Evolutionary conservation across 1,140 invertebrate species (phyloP), one percentile per base, ranked within the genome.

Genomic region (Mizuhopecten yessoensis): DNA sequence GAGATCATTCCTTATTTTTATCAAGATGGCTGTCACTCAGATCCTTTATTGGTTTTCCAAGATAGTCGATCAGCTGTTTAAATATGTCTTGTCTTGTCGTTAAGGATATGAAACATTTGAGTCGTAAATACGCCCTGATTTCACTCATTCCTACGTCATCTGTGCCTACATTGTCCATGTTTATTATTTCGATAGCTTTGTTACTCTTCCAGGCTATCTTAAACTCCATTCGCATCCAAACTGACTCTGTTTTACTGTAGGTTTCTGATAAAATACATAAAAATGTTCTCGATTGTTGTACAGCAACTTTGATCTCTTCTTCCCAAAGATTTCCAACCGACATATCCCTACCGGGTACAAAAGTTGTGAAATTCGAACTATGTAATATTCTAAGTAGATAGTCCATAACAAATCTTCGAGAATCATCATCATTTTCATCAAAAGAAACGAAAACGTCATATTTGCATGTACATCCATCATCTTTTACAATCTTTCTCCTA

Each of bases 391-490:
- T 75, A n/a, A 75, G 57, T 5, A 75, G 57, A n/a, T 75, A 75
- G 11, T 75, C n/a, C 57, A 75, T 75, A 5, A 75, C 57, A 75
- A 75, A 75, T 75, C 57, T 75, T 29, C 57, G 57, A n/a, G 57
- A n/a, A 75, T 75, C 57, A 3, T 29, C 57, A 75, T 75, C 57
- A 5, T 9, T 5, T 3, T 75, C 57, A 29, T 75, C 57, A 75
- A 75, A 75, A 2, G 57, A 75, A 75, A 75, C 57, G 29, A 75
- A 75, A 9, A 75, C 57, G 17, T 75, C 57, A 75, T 75, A 75
- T n/a, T 75, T 75, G 29, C 29, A 75, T 29, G 2, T 29, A 29
- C n/a, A 1, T 75, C n/a, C n/a, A 75, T 75, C 23, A 29, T 75
- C 57, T 75, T 75, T 75, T 29, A n/a, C 29, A 1, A 29, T 75